phyloP scores from a whole-genome alignment of 2,113 vertebrate genomes.

The Cricetomys ansorgei region DNA sequence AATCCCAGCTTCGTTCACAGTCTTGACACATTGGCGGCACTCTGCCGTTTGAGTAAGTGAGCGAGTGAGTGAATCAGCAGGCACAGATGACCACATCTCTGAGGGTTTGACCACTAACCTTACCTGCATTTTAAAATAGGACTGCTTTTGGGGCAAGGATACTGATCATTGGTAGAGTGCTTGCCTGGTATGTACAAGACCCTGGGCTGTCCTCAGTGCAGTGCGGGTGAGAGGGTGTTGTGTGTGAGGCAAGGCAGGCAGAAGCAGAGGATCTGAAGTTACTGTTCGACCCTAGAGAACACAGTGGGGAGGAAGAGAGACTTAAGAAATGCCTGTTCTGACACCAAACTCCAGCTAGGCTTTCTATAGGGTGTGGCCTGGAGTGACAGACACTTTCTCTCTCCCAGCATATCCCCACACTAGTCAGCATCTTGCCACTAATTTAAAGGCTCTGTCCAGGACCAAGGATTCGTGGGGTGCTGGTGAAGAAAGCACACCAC shows the following conservation, averaged over 20 bases:
- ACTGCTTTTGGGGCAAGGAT: neutral
- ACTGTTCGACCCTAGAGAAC: neutral
- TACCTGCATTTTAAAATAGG: neutral
- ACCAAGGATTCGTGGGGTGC: neutral
- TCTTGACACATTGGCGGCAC: neutral
- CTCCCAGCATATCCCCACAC: neutral
- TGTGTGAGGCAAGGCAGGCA: neutral
- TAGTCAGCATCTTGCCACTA: neutral
- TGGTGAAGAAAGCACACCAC: neutral
- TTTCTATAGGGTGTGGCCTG: neutral
- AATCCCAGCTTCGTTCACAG: neutral
- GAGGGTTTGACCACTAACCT: neutral
- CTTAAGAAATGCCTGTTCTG: neutral
- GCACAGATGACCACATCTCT: neutral
- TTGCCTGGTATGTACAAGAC: neutral
- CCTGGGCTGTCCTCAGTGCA: neutral
- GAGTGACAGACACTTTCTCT: neutral
- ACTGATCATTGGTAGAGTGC: neutral
- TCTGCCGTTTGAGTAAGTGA: constrained; percentile 10
- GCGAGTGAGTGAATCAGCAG: neutral
- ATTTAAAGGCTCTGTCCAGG: neutral
- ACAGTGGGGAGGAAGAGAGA: neutral
- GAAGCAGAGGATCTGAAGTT: neutral
- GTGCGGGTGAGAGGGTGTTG: neutral
- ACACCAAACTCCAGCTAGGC: neutral